Conservation (phyloP, 2,888 invertebrate genomes). For the Zele albiditarsus region DNA sequence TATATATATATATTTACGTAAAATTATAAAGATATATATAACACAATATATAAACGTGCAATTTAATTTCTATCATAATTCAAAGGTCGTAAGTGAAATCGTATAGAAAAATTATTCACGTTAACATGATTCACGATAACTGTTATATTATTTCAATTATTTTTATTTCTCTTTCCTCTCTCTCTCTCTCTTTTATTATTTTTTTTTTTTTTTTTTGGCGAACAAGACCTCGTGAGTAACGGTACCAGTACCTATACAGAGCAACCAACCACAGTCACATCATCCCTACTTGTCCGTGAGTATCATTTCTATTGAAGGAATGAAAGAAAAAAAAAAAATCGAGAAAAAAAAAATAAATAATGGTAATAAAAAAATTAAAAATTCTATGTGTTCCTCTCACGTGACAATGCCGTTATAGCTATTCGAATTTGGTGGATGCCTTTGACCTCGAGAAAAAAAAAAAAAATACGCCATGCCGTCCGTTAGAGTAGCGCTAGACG, state of each 20-base stretch:
- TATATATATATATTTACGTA: background rate
- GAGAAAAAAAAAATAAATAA: background rate
- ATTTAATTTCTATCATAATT: background rate
- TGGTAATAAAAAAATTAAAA: background rate
- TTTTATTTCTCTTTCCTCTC: background rate
- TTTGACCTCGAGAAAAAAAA: conserved; percentile 25
- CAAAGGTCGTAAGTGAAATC: background rate
- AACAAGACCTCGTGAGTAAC: conserved; percentile 19
- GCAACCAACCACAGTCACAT: conserved; percentile 14
- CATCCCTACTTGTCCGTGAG: conserved; percentile 2
- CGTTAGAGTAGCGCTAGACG: conserved; percentile 39
- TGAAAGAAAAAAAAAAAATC: background rate
- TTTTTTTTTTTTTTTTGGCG: conserved; percentile 33
- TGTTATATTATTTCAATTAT: background rate
- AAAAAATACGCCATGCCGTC: conserved; percentile 5
- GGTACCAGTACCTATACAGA: conserved; percentile 22
- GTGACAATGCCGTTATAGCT: conserved; percentile 39
- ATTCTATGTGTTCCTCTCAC: conserved; percentile 32
- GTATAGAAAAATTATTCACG: background rate
- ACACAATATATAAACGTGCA: background rate
- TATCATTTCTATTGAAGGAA: conserved; percentile 4
- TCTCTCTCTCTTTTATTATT: no score
- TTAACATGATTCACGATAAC: background rate
- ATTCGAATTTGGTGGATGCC: conserved; percentile 32
- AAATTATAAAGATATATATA: background rate